Evolutionary conservation across 2,113 vertebrate genomes (phyloP).

Genomic region (Hystrix brachyura): DNA sequence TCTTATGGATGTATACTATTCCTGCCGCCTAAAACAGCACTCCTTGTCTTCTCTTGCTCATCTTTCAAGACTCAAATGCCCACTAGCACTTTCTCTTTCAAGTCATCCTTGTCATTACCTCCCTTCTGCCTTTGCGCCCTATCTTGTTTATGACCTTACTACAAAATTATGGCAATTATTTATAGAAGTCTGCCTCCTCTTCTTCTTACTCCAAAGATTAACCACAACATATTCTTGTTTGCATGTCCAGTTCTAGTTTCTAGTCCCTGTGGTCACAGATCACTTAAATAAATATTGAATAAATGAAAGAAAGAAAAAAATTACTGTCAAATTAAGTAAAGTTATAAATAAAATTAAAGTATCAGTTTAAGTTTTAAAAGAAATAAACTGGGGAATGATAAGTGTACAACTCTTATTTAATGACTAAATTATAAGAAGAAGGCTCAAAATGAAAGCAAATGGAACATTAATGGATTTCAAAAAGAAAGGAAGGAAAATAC

Average conservation of each 20-base stretch:
- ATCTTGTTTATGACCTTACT: neutral
- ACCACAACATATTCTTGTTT: neutral
- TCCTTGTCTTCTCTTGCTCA: neutral
- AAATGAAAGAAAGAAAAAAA: neutral
- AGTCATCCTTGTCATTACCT: neutral
- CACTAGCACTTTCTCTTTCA: neutral
- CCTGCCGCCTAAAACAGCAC: neutral
- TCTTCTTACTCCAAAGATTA: neutral
- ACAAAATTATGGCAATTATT: neutral
- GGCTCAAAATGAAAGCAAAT: constrained; percentile 38
- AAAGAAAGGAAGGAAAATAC: constrained; percentile 25
- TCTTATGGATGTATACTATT: neutral
- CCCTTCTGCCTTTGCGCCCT: neutral
- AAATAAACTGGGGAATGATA: neutral
- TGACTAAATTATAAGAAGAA: neutral
- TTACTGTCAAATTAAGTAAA: constrained; percentile 9
- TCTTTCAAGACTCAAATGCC: constrained; percentile 2
- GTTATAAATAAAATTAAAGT: constrained; percentile 21
- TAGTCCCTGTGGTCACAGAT: neutral
- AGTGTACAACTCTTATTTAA: neutral
- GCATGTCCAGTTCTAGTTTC: neutral
- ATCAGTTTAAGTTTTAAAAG: neutral
- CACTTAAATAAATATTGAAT: neutral
- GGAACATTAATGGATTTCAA: neutral
- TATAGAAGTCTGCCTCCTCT: neutral